Evolutionary conservation across 1,140 invertebrate genomes (phyloP), one percentile per base, ranked within the genome.

Genomic region (Lysiphlebus fabarum): DNA sequence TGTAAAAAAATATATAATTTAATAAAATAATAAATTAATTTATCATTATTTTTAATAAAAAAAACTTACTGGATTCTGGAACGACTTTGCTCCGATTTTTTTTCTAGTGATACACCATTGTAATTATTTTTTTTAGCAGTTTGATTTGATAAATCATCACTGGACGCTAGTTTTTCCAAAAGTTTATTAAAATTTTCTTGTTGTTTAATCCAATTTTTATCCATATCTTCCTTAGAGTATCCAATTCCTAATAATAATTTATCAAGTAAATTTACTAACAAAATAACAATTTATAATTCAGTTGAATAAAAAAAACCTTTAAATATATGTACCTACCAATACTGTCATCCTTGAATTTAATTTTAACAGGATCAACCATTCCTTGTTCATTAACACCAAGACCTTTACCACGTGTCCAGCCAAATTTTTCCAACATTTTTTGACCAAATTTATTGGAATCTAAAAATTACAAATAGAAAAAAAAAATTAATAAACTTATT

Each of bases 391-490:
- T n/a, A n/a, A n/a, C n/a, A n/a, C n/a, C n/a, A n/a, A n/a, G n/a
- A n/a, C n/a, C n/a, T n/a, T n/a, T n/a, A n/a, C n/a, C n/a, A n/a
- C n/a, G n/a, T n/a, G n/a, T n/a, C n/a, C n/a, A n/a, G n/a, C n/a
- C n/a, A n/a, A n/a, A n/a, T n/a, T n/a, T n/a, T n/a, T n/a, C n/a
- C n/a, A n/a, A n/a, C n/a, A n/a, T n/a, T n/a, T 88, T 90, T 63
- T 92, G 90, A 0, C 93, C 93, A 81, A 93, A 93, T 69, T 92
- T 93, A 53, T 81, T 86, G 4, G 81, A 78, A 82, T 94, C 89
- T 87, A 61, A 11, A 78, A 70, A 42, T n/a, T 12, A 44, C 33
- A 17, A 42, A 63, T 55, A 40, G 44, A 57, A 34, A 41, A 43
- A 9, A 50, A 41, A n/a, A n/a, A n/a, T n/a, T n/a, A n/a, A n/a